Percentiles rank a stretch among this genome's conserved stretches.
Evolutionary conservation across 2,797 vertebrate species (phyloP).

Genomic region (Onychomys arenicola): DNA sequence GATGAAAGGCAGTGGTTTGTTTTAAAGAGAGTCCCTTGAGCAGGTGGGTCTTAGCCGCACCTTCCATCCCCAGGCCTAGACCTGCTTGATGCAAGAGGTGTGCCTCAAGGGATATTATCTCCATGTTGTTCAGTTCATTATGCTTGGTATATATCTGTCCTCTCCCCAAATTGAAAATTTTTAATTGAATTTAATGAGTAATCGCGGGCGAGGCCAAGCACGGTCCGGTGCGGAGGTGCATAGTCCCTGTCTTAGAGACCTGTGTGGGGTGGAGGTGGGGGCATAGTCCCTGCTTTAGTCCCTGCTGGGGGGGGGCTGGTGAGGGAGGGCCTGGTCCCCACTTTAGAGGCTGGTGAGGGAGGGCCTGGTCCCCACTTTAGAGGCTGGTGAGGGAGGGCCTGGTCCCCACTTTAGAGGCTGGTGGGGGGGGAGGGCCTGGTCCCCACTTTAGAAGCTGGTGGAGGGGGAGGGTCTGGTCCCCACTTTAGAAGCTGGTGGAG

Average conservation of each 20-base stretch:
- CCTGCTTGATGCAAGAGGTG: neutral
- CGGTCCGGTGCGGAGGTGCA: neutral
- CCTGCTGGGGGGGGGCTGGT: too few species aligned
- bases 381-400: neutral
- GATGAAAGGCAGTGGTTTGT: neutral
- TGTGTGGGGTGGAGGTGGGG: too few species aligned
- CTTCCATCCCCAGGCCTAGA: neutral
- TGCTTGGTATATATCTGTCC: neutral
- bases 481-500: neutral
- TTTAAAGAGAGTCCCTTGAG: neutral
- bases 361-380: neutral
- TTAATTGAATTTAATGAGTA: constrained; percentile 8
- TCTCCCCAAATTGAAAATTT: neutral
- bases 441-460: neutral
- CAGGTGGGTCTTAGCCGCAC: neutral
- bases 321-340: neutral
- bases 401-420: neutral
- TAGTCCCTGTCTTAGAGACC: too few species aligned
- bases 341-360: neutral
- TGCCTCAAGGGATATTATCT: constrained; percentile 12
- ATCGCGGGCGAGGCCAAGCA: neutral
- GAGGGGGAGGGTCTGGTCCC: neutral
- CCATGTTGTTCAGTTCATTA: neutral
- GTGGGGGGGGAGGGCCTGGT: too few species aligned
- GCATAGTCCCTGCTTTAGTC: neutral